phyloP scores from a whole-genome alignment of 1,140 invertebrate genomes.

The Paracyclopina nana region DNA sequence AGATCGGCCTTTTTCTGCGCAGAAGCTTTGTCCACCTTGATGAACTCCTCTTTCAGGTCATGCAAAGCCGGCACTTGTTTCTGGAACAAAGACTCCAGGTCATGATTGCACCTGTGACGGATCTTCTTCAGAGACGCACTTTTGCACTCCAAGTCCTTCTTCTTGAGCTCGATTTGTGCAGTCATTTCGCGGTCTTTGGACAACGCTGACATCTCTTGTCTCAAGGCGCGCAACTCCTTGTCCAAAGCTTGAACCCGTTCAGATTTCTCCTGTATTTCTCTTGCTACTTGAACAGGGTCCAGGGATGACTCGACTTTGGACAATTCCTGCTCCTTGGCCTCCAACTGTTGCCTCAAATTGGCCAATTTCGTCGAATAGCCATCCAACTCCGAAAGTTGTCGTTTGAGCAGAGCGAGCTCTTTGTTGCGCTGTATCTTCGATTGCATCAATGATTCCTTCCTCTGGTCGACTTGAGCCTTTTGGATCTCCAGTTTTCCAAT shows the following conservation, averaged over 20 bases:
- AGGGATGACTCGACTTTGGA: neutral
- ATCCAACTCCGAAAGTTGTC: neutral
- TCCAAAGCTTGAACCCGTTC: neutral
- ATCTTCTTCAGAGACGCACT: neutral
- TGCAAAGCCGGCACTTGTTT: neutral
- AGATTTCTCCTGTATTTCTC: constrained; percentile 5
- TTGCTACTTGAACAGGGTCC: constrained; percentile 1
- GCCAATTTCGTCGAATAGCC: neutral
- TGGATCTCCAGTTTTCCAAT: constrained; percentile 6
- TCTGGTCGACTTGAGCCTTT: neutral
- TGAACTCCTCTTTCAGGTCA: neutral
- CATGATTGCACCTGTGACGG: neutral
- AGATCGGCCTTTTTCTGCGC: neutral
- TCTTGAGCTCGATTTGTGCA: neutral
- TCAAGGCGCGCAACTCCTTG: constrained; percentile 1
- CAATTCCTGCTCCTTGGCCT: constrained; percentile 1
- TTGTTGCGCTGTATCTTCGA: neutral
- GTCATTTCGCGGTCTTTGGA: neutral
- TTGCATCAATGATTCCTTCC: neutral
- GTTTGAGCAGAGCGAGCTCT: neutral
- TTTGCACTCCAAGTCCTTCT: neutral
- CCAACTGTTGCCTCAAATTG: neutral
- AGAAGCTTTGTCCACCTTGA: neutral
- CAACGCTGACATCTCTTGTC: neutral
- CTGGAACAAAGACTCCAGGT: neutral